A percentile compares a stretch with the other conserved stretches of the same genome.
phyloP scores from a whole-genome alignment of 1,140 invertebrate genomes.

The Rhopalosiphum padi region DNA sequence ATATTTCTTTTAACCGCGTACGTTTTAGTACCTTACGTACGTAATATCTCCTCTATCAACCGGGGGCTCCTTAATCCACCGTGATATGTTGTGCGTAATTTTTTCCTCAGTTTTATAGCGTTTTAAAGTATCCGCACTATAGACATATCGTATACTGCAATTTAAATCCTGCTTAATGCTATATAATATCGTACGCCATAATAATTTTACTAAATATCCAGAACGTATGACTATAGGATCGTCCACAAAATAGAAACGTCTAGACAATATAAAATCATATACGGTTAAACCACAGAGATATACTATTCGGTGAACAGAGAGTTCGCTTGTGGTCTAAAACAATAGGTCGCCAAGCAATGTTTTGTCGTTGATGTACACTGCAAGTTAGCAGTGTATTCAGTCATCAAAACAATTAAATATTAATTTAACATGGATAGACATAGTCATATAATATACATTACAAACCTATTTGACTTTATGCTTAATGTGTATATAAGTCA shows the following conservation, averaged over 20 bases:
- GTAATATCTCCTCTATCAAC: not conserved
- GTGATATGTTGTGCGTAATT: not conserved
- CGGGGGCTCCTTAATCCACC: not conserved
- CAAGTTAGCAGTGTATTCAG: no score
- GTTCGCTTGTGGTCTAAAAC: not conserved
- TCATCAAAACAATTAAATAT: constrained; percentile 3
- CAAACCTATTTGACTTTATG: not conserved
- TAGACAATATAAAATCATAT: no score
- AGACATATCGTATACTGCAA: not conserved
- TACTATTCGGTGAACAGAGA: not conserved
- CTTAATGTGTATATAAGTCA: not conserved
- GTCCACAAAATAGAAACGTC: no score
- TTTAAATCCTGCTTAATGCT: not conserved
- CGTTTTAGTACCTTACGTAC: not conserved
- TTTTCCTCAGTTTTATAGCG: not conserved
- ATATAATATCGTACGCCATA: not conserved
- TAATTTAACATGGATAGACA: not conserved
- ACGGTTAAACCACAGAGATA: no score
- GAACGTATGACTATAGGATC: no score
- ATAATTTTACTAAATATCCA: not conserved
- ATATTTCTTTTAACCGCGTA: not conserved
- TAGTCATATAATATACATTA: not conserved
- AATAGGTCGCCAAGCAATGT: not conserved
- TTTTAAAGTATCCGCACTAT: not conserved
- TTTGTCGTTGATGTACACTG: not conserved